phyloP scores from a whole-genome alignment of 35 echinoderm and acorn worm species.

The Anneissia japonica region DNA sequence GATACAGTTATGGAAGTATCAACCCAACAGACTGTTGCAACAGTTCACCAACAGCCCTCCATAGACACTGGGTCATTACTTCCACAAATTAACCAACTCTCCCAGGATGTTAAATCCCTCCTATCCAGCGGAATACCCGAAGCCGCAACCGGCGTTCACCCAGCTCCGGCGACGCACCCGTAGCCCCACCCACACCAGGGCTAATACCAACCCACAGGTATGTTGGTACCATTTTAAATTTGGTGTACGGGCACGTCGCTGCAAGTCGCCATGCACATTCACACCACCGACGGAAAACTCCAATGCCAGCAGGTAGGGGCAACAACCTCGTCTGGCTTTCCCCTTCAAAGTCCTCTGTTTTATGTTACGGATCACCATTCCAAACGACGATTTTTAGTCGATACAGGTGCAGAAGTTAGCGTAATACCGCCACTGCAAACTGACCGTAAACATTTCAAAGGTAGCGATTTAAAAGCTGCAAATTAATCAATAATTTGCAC shows the following conservation, averaged over 20 bases:
- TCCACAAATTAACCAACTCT: not conserved
- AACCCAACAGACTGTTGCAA: not conserved
- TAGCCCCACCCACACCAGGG: not conserved
- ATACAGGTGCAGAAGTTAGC: slow-evolving; percentile 15
- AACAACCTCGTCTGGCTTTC: not conserved
- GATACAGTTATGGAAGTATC: slow-evolving; percentile 2
- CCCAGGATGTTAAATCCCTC: not conserved
- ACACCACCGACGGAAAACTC: not conserved
- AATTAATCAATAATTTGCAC: not conserved
- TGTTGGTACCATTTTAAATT: slow-evolving; percentile 21
- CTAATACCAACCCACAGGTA: not conserved
- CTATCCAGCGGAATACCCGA: not conserved
- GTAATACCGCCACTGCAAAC: not conserved
- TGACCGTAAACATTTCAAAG: not conserved
- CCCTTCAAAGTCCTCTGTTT: not conserved
- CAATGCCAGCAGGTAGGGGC: not conserved
- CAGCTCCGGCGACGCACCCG: not conserved
- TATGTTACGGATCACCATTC: slow-evolving; percentile 17
- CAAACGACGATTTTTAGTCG: slow-evolving; percentile 22
- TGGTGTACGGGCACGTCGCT: not conserved
- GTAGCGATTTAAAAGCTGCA: not conserved
- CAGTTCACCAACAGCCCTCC: not conserved
- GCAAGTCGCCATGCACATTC: not conserved
- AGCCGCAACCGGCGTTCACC: not conserved
- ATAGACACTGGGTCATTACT: not conserved